phyloP scores from a whole-genome alignment of 2,797 vertebrate genomes.

The Delichon dasypus region DNA sequence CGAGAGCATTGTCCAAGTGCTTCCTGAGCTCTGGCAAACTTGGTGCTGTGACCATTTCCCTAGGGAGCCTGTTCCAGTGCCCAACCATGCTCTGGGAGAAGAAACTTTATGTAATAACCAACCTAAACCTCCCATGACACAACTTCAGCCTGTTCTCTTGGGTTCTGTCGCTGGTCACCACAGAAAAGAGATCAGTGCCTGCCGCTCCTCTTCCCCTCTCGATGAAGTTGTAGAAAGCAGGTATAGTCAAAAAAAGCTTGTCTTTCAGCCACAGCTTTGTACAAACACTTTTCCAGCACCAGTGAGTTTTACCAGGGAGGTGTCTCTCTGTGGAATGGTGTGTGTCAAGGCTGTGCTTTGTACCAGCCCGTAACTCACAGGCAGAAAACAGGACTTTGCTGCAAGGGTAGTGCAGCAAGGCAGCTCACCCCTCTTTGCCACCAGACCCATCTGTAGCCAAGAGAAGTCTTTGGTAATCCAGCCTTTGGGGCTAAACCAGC shows the following conservation, averaged over 20 bases:
- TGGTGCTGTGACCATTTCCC: not conserved
- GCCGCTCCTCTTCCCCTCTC: not conserved
- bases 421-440: not conserved
- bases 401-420: not conserved
- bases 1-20: not conserved
- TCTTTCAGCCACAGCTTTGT: not conserved
- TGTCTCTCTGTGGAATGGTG: not conserved
- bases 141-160: not conserved
- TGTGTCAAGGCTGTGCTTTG: not conserved
- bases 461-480: not conserved
- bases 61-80: not conserved
- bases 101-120: not conserved
- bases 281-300: not conserved
- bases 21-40: not conserved
- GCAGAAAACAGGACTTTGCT: not conserved
- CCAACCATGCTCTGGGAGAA: accelerated
- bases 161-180: not conserved
- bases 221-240: not conserved
- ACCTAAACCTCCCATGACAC: not conserved
- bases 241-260: not conserved
- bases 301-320: not conserved
- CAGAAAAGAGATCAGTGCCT: not conserved
- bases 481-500: not conserved
- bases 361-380: not conserved
- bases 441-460: not conserved